A percentile compares a stretch with the other conserved stretches of the same genome.
phyloP scores from a whole-genome alignment of 1,140 invertebrate genomes.

The Drosophila subpulchrella region DNA sequence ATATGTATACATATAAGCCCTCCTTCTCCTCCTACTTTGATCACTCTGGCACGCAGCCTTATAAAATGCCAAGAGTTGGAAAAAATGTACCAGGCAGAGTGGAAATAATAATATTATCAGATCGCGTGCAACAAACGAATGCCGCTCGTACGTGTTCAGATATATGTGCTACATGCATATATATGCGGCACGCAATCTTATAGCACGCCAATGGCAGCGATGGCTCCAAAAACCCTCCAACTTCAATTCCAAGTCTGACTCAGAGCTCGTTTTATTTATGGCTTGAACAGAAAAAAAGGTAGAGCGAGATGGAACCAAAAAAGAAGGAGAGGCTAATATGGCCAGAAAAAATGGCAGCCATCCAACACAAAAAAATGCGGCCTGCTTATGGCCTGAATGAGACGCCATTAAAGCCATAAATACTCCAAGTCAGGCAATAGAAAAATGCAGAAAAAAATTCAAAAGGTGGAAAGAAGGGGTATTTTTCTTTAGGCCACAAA shows the following conservation, averaged over 20 bases:
- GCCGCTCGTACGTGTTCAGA: constrained; percentile 67
- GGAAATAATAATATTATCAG: constrained; percentile 75
- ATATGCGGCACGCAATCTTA: constrained; percentile 62
- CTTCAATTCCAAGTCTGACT: constrained; percentile 41
- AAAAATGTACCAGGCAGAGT: constrained; percentile 22
- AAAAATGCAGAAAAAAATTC: constrained; percentile 37
- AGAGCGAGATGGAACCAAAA: constrained; percentile 6
- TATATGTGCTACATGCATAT: neutral
- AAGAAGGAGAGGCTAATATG: constrained; percentile 17
- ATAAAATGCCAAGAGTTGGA: constrained; percentile 59
- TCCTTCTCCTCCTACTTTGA: neutral
- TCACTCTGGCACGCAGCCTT: constrained; percentile 66
- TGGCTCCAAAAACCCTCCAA: constrained; percentile 18
- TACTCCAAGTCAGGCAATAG: constrained; percentile 49
- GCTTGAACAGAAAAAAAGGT: constrained; percentile 8
- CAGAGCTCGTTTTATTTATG: constrained; percentile 57
- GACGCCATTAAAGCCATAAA: constrained; percentile 79
- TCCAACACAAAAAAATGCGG: constrained; percentile 17
- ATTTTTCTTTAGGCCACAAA: constrained; percentile 44
- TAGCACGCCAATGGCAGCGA: constrained; percentile 69
- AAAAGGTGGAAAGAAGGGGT: neutral
- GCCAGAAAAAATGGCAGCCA: constrained; percentile 64
- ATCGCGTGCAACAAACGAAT: constrained; percentile 80
- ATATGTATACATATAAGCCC: neutral
- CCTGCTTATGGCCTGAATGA: constrained; percentile 55